A percentile compares a stretch with the other conserved stretches of the same genome.
phyloP scores from a whole-genome alignment of 2,797 vertebrate genomes.

The Sebastiscus tertius region DNA sequence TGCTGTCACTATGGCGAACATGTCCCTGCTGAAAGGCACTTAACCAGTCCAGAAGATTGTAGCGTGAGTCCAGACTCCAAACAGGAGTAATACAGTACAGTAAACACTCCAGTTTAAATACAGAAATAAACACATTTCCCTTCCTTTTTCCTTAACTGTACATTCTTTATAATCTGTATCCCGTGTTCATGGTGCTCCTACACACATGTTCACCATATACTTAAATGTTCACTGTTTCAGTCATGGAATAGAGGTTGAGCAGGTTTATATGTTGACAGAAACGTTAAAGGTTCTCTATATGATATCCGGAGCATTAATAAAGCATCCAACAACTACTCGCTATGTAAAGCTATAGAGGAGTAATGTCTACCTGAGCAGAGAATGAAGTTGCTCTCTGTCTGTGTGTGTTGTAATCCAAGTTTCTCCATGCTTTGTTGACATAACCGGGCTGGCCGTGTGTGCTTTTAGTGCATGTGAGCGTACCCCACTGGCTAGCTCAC shows the following conservation, averaged over 20 bases:
- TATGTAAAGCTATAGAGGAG: too few relatives aligned
- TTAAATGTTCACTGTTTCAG: neutral
- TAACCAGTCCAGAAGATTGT: constrained; percentile 52
- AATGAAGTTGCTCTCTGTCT: too few relatives aligned
- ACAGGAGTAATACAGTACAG: constrained; percentile 41
- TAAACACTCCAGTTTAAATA: constrained; percentile 41
- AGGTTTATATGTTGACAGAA: neutral
- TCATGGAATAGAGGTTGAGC: neutral
- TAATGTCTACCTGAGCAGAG: too few relatives aligned
- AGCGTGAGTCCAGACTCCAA: constrained; percentile 46
- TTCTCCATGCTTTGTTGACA: too few relatives aligned
- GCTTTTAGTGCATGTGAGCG: too few relatives aligned
- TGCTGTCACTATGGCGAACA: constrained; percentile 72
- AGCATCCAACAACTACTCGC: too few relatives aligned
- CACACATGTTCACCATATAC: neutral
- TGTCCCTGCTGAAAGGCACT: constrained; percentile 48
- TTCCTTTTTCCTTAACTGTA: neutral
- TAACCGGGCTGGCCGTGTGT: too few relatives aligned
- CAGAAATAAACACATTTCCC: neutral
- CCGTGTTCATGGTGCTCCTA: neutral
- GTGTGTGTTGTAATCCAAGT: too few relatives aligned
- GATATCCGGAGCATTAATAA: too few relatives aligned
- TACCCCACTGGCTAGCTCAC: too few relatives aligned
- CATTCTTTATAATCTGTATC: neutral
- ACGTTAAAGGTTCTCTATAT: neutral